phyloP scores from a whole-genome alignment of 2,888 invertebrate species.

The Himalopsyche kuldschensis region DNA sequence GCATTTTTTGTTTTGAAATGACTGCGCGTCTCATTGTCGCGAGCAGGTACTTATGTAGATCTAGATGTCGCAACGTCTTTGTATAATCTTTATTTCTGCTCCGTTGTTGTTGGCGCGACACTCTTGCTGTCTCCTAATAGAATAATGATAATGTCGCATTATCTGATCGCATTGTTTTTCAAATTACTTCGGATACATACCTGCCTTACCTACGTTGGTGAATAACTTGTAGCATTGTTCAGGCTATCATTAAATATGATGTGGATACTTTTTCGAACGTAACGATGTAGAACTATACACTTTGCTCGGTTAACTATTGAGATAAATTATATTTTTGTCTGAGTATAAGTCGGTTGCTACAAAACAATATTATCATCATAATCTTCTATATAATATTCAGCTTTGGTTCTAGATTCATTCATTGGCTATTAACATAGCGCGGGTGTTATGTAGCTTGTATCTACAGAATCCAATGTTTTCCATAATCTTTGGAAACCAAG shows the following conservation, averaged over 20 bases:
- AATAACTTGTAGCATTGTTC: background rate
- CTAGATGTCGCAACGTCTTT: background rate
- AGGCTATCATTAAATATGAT: background rate
- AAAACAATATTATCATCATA: too few species aligned
- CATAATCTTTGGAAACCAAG: too few species aligned
- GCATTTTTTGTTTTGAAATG: background rate
- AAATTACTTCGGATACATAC: background rate
- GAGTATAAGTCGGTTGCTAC: too few species aligned
- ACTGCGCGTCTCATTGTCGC: background rate
- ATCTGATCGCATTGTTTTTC: background rate
- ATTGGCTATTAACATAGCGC: too few species aligned
- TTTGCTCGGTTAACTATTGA: too few species aligned
- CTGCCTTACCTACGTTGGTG: background rate
- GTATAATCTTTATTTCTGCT: background rate
- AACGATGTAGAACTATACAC: too few species aligned
- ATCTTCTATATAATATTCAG: too few species aligned
- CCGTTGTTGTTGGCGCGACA: background rate
- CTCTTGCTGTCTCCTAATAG: background rate
- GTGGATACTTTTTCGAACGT: background rate
- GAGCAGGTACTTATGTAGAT: background rate
- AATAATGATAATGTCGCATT: background rate
- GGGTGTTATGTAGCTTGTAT: too few species aligned
- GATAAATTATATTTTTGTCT: too few species aligned
- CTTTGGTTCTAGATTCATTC: too few species aligned
- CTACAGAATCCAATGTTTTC: too few species aligned